Percentiles rank a stretch among this genome's conserved stretches.
Conservation (phyloP, 1,140 invertebrate species). For the Lasaia peninsularis region DNA sequence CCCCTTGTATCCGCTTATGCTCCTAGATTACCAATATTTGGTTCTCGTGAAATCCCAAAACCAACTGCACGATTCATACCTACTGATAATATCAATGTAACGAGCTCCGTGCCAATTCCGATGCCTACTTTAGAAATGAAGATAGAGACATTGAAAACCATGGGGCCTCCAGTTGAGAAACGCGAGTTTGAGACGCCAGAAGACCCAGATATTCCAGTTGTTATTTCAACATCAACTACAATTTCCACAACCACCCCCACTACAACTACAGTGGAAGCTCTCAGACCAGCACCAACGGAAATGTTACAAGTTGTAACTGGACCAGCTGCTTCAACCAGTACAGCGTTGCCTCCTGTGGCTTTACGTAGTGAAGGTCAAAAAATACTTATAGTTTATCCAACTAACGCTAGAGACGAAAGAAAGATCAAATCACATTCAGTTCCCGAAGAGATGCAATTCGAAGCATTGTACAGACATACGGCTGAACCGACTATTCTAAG, state of each 20-base stretch:
- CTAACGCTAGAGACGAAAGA: slow-evolving; percentile 67
- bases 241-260: slow-evolving; percentile 37
- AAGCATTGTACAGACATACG: slow-evolving; percentile 13
- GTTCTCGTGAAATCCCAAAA: slow-evolving; percentile 56
- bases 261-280: slow-evolving; percentile 41
- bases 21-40: slow-evolving; percentile 81
- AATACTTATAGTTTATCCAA: slow-evolving; percentile 73
- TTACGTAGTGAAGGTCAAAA: slow-evolving; percentile 64
- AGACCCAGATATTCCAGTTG: slow-evolving; percentile 55
- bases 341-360: slow-evolving; percentile 63
- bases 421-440: slow-evolving; percentile 71
- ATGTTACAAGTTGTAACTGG: slow-evolving; percentile 59
- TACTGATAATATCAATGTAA: slow-evolving; percentile 56
- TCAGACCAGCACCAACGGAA: slow-evolving; percentile 48
- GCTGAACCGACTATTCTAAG: neutral
- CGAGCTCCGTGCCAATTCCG: slow-evolving; percentile 52
- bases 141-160: slow-evolving; percentile 59
- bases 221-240: slow-evolving; percentile 53
- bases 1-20: slow-evolving; percentile 87
- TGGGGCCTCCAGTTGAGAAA: slow-evolving; percentile 63
- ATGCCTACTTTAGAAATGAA: slow-evolving; percentile 72
- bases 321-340: slow-evolving; percentile 56
- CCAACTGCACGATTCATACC: slow-evolving; percentile 66
- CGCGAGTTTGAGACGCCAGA: slow-evolving; percentile 60
- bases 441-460: slow-evolving; percentile 15